Percentiles rank a stretch among this genome's conserved stretches.
Conservation (phyloP, 2,113 vertebrate species). For the Aegithalos caudatus region DNA sequence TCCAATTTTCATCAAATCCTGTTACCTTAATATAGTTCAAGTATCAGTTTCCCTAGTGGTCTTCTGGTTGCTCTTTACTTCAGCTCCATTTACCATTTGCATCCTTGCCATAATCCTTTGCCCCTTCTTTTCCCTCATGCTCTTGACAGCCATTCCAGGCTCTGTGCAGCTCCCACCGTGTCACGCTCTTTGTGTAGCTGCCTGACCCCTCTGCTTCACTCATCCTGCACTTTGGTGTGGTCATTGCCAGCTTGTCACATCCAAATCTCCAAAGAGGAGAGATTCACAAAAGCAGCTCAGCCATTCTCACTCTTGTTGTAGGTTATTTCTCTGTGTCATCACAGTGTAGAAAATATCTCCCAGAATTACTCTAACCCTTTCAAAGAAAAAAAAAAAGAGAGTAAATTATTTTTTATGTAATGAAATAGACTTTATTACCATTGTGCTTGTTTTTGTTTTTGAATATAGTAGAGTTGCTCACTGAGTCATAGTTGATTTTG, state of each 20-base stretch:
- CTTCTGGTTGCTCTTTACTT: background rate
- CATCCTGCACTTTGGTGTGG: background rate
- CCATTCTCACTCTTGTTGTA: rapidly evolving
- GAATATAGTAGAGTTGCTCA: background rate
- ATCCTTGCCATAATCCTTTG: background rate
- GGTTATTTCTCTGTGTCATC: background rate
- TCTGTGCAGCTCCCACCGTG: background rate
- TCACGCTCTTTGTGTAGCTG: rapidly evolving
- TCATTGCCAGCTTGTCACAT: background rate
- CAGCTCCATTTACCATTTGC: background rate
- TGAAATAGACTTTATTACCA: background rate
- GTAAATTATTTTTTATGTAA: background rate
- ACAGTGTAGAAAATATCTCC: background rate
- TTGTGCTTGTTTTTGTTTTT: background rate
- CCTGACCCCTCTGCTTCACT: background rate
- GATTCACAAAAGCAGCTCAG: too few species aligned
- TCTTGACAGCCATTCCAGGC: background rate
- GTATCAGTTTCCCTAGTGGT: background rate
- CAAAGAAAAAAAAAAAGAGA: background rate
- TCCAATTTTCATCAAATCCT: background rate
- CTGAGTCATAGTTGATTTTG: background rate
- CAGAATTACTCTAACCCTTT: background rate
- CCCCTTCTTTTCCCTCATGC: rapidly evolving
- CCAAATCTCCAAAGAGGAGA: background rate
- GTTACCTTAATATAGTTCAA: background rate